A percentile compares a stretch with the other conserved stretches of the same genome.
Evolutionary conservation across 1,140 invertebrate genomes (phyloP).

Genomic region (Rhysida immarginata): DNA sequence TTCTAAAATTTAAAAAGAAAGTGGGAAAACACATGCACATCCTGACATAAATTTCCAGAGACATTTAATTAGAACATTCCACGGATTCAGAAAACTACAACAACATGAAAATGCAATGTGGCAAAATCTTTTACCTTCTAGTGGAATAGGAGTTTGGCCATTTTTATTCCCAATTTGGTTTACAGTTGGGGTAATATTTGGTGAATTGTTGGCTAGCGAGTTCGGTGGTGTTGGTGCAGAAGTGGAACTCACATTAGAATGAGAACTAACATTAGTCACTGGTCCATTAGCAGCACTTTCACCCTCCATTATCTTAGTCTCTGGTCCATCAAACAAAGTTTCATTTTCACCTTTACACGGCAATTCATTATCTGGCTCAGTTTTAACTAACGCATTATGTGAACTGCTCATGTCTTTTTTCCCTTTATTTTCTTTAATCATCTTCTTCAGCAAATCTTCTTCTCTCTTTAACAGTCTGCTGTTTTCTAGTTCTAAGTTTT

Average conservation of each 20-base stretch:
- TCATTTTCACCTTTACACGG: conserved; percentile 1
- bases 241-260: not conserved
- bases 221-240: too few relatives aligned
- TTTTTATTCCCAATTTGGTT: too few relatives aligned
- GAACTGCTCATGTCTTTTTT: conserved; percentile 17
- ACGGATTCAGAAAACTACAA: too few relatives aligned
- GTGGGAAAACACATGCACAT: too few relatives aligned
- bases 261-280: not conserved
- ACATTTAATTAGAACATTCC: too few relatives aligned
- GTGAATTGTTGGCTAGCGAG: too few relatives aligned
- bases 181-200: too few relatives aligned
- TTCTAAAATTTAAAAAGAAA: too few relatives aligned
- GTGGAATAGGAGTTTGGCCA: too few relatives aligned
- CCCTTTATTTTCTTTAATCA: conserved; percentile 21
- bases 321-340: not conserved
- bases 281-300: not conserved
- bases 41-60: too few relatives aligned
- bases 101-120: too few relatives aligned
- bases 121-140: too few relatives aligned
- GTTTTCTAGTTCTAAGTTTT: conserved; percentile 9
- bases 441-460: conserved; percentile 16
- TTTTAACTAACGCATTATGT: not conserved
- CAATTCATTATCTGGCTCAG: not conserved
- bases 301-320: not conserved
- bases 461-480: conserved; percentile 14